Percentiles rank a stretch among this genome's conserved stretches.
Evolutionary conservation across 2,888 invertebrate genomes (phyloP).

Genomic region (Drosophila incognita): DNA sequence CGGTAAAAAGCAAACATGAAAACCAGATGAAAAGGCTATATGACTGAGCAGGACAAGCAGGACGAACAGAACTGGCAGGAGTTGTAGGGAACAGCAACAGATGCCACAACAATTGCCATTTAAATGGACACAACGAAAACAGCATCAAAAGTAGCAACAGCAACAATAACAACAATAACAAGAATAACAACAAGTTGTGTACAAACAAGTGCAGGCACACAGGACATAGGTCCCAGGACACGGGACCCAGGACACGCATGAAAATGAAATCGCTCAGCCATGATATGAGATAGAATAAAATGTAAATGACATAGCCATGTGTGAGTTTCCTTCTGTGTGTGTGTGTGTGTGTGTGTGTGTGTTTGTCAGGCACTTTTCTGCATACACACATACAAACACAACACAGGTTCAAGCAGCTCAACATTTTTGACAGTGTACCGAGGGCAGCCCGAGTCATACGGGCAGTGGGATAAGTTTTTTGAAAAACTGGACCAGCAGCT

Average conservation of each 20-base stretch:
- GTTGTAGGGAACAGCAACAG: constrained; percentile 65
- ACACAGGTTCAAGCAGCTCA: constrained; percentile 55
- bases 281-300: constrained; percentile 69
- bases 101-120: constrained; percentile 72
- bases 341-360: constrained; percentile 8
- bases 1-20: constrained; percentile 53
- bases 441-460: constrained; percentile 14
- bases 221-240: neutral
- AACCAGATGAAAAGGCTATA: constrained; percentile 58
- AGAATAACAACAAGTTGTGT: constrained; percentile 42
- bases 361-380: neutral
- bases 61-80: constrained; percentile 12
- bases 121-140: constrained; percentile 60
- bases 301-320: constrained; percentile 47
- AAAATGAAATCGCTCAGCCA: constrained; percentile 65
- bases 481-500: constrained; percentile 9
- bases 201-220: constrained; percentile 42
- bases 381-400: constrained; percentile 1
- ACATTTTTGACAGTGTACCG: constrained; percentile 71
- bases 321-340: neutral
- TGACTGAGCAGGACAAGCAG: neutral
- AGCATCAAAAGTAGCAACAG: constrained; percentile 8
- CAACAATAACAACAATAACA: constrained; percentile 38
- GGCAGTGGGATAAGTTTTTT: constrained; percentile 42
- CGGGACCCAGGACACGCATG: constrained; percentile 57